Conservation (phyloP, 1,140 invertebrate species). For the Arctopsyche grandis region DNA sequence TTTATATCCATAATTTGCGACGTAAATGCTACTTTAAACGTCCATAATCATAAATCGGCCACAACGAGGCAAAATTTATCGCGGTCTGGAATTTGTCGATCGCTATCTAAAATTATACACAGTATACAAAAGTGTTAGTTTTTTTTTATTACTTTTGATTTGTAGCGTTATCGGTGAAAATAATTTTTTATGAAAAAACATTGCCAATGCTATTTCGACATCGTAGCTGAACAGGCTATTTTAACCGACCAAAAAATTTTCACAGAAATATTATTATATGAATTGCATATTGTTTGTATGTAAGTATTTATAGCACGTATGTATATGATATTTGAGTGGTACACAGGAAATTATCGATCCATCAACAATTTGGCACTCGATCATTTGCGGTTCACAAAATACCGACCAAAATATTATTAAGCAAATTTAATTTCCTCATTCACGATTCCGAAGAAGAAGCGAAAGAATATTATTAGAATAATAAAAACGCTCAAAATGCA, state of each 20-base stretch:
- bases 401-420: neutral
- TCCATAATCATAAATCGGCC: neutral
- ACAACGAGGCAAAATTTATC: neutral
- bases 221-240: too few relatives aligned
- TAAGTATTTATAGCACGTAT: too few relatives aligned
- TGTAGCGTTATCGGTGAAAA: too few relatives aligned
- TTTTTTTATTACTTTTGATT: too few relatives aligned
- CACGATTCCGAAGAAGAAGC: neutral
- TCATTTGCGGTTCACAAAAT: neutral
- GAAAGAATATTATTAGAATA: too few relatives aligned
- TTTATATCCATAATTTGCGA: too few relatives aligned
- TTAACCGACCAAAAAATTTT: too few relatives aligned
- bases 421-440: neutral
- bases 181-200: neutral
- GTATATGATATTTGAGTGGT: neutral
- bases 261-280: too few relatives aligned
- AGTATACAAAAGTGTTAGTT: neutral
- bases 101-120: neutral
- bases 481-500: neutral
- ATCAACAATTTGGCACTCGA: neutral
- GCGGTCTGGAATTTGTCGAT: conserved; percentile 2
- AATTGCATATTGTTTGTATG: too few relatives aligned
- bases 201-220: too few relatives aligned
- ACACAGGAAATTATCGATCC: neutral
- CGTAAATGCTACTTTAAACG: too few relatives aligned